Conservation (phyloP, 2,113 vertebrate species). For the Gymnorhina tibicen region DNA sequence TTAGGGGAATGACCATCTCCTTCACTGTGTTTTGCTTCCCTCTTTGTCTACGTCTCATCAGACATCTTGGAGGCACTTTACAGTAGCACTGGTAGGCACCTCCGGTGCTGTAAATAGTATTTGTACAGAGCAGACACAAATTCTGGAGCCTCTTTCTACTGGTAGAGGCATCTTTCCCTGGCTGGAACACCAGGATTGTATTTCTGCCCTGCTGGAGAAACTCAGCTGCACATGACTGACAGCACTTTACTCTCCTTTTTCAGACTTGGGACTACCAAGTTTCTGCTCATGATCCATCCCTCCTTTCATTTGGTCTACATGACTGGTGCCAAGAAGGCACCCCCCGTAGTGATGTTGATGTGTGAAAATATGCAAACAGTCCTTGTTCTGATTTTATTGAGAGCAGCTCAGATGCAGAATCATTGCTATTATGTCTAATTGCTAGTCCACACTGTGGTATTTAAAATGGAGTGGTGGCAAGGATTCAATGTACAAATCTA, state of each 20-base stretch:
- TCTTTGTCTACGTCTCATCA: background rate
- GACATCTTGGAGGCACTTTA: background rate
- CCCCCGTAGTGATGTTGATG: fast-evolving
- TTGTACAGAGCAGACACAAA: background rate
- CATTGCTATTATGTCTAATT: background rate
- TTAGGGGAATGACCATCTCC: background rate
- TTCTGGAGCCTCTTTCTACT: background rate
- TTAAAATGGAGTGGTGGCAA: background rate
- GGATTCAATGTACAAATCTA: conserved; percentile 19
- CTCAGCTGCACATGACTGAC: background rate
- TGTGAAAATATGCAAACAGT: background rate
- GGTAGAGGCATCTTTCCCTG: background rate
- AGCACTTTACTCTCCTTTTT: background rate
- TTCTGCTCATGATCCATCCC: background rate
- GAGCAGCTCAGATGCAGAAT: background rate
- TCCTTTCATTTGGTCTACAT: background rate
- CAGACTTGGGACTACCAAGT: background rate
- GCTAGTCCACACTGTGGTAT: background rate
- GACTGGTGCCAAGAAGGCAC: background rate
- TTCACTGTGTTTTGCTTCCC: background rate
- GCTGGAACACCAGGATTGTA: background rate
- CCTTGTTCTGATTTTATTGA: background rate
- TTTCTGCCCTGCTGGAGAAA: background rate
- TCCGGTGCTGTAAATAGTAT: background rate
- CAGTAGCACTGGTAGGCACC: background rate